phyloP scores from a whole-genome alignment of 1,140 invertebrate species.

The Caenorhabditis tropicalis region DNA sequence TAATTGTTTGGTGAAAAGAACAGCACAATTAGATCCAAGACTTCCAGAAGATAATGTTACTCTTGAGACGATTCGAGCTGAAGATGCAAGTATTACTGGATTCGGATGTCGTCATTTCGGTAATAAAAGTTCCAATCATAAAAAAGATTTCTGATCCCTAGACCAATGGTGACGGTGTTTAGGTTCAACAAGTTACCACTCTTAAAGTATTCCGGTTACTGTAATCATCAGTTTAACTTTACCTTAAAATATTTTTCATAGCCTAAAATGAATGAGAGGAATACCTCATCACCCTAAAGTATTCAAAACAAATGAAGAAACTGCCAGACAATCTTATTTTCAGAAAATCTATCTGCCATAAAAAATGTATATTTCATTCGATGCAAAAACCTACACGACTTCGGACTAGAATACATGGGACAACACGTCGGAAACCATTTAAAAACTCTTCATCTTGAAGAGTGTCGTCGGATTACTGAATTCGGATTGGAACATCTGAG shows the following conservation, averaged over 20 bases:
- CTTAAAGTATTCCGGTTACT: too few relatives aligned
- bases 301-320: too few relatives aligned
- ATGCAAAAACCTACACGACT: constrained; percentile 62
- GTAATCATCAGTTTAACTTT: too few relatives aligned
- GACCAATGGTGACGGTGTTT: too few relatives aligned
- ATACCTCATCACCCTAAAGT: too few relatives aligned
- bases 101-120: constrained; percentile 64
- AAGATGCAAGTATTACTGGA: constrained; percentile 59
- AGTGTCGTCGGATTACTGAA: constrained; percentile 63
- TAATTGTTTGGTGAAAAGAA: constrained; percentile 60
- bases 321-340: background rate
- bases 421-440: constrained; percentile 58
- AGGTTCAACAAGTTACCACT: too few relatives aligned
- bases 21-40: constrained; percentile 63
- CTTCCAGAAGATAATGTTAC: constrained; percentile 54
- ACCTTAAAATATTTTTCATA: too few relatives aligned
- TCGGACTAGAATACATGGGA: constrained; percentile 61
- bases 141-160: too few relatives aligned
- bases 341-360: background rate
- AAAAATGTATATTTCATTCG: constrained; percentile 37
- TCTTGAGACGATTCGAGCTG: constrained; percentile 58
- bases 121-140: background rate
- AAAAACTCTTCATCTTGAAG: constrained; percentile 56
- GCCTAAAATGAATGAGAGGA: too few relatives aligned
- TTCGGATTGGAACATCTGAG: constrained; percentile 61